Evolutionary conservation across 2,797 vertebrate genomes (phyloP), one percentile per base, ranked within the genome.

Genomic region (Dryobates pubescens): DNA sequence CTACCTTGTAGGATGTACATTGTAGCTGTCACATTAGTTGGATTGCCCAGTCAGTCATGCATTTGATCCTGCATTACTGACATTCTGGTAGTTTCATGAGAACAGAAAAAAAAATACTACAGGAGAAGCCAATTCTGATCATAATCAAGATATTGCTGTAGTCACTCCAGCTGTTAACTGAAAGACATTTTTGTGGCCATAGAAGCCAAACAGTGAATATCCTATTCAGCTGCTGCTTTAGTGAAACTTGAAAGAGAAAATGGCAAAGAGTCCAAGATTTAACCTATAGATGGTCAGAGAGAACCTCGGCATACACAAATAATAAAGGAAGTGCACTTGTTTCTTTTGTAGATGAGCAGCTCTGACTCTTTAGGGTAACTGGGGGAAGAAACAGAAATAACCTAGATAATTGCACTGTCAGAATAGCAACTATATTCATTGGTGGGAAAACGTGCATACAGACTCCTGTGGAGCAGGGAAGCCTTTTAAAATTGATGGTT

Each of bases 331-430:
- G 61, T 70, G 70, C 24, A 78, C 78, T 88, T 90, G 17, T 63
- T 87, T 65, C 51, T 79, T 79, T 72, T 75, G 70, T 57, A 45
- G 61, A 22, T 45, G 78, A 82, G 45, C 49, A 38, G 92, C 49
- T 57, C 45, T 23, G 65, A 62, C 16, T 82, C 56, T 81, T 82
- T 16, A 57, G 57, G 27, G 38, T 81, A 89, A 63, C 26, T 53
- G 13, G 58, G 23, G 34, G 49, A 61, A 73, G 73, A 92, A 85
- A 91, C 67, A 91, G 74, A 94, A 95, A 95, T 94, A 96, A 70
- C 57, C 18, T 63, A 76, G 88, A 88, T 70, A 83, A 81, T 67
- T 41, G 27, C 36, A 61, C 62, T 88, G 77, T 79, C 61, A 89
- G 91, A 86, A 86, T 8, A 83, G 68, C 74, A 71, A 70, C 70